Conservation (phyloP, 1,140 invertebrate species). For the Homarus americanus region DNA sequence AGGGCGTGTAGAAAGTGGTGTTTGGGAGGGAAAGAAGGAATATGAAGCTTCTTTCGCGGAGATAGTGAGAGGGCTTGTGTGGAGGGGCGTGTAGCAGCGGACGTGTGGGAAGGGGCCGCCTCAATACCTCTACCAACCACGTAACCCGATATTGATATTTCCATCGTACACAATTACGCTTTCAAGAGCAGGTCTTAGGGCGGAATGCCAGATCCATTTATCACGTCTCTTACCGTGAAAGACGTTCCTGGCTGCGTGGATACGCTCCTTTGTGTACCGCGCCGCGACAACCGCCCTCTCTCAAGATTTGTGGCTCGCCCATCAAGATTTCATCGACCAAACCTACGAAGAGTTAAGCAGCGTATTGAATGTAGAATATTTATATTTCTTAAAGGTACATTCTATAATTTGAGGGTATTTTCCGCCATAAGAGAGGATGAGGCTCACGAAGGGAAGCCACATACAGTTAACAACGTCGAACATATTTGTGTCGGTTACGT, state of each 20-base stretch:
- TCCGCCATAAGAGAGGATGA: not conserved
- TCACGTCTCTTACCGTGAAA: constrained; percentile 54
- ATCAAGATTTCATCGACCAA: constrained; percentile 44
- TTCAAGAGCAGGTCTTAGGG: constrained; percentile 46
- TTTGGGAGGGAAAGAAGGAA: no score
- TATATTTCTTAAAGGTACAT: constrained; percentile 38
- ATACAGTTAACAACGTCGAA: not conserved
- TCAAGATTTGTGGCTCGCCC: constrained; percentile 51
- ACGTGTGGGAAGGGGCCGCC: not conserved
- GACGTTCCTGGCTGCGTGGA: not conserved
- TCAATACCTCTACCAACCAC: constrained; percentile 13
- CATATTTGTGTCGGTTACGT: not conserved
- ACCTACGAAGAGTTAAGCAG: constrained; percentile 16
- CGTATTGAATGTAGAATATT: constrained; percentile 55
- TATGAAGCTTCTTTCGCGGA: no score
- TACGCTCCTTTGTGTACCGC: constrained; percentile 19
- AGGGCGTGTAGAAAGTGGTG: not conserved
- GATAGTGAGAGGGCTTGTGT: not conserved
- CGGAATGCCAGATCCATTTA: constrained; percentile 57
- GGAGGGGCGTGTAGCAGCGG: not conserved
- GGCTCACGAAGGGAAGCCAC: not conserved
- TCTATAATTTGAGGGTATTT: constrained; percentile 32
- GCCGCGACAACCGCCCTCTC: not conserved
- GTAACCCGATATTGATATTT: constrained; percentile 69
- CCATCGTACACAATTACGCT: constrained; percentile 67